phyloP scores from a whole-genome alignment of 2,113 vertebrate genomes.

The Echinops telfairi region DNA sequence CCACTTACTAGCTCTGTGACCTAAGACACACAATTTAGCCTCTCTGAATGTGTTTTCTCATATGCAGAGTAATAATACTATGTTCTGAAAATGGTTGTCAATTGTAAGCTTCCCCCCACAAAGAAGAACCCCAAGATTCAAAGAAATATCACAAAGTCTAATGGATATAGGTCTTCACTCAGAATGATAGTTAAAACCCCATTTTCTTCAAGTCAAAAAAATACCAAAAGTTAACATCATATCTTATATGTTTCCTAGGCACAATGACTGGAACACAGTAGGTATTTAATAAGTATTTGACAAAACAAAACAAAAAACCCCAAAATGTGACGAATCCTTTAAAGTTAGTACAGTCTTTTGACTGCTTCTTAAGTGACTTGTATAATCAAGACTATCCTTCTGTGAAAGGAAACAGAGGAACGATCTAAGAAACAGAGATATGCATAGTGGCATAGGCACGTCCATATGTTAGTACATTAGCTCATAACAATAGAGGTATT shows the following conservation, averaged over 20 bases:
- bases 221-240: background rate
- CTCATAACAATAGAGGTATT: too few relatives aligned
- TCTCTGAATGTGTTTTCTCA: too few relatives aligned
- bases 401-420: too few relatives aligned
- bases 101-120: background rate
- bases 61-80: too few relatives aligned
- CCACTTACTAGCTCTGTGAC: background rate
- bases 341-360: conserved; percentile 22
- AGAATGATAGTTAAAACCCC: background rate
- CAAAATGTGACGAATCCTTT: background rate
- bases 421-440: too few relatives aligned
- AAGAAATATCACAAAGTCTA: background rate
- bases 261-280: background rate
- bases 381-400: conserved; percentile 28
- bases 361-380: background rate
- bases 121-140: background rate
- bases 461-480: too few relatives aligned
- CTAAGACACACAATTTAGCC: too few relatives aligned
- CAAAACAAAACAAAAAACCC: background rate
- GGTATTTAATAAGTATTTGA: too few relatives aligned
- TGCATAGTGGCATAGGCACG: too few relatives aligned
- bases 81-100: background rate
- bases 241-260: background rate
- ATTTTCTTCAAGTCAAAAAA: background rate
- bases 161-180: background rate